These are phyloP conservation scores for Leptopilina drosophilae DNA, from an alignment of 2,888 invertebrate genomes.

Conservation along the genomic window DNA sequence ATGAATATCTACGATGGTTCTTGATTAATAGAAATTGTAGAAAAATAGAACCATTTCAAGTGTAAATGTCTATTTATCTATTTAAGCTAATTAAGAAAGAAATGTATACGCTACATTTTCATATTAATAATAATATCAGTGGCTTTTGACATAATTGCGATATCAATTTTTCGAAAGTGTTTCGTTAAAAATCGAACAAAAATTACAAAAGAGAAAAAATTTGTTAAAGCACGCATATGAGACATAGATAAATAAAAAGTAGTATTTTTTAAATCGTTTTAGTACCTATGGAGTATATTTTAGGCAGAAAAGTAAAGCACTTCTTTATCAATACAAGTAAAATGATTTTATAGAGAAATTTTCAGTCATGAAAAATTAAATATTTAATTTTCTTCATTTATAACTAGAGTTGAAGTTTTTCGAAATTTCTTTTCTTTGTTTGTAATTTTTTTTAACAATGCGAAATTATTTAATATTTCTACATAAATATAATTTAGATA, in stretches of 20 bases:
- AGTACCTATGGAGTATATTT: constrained; percentile 32
- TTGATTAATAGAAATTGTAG: constrained; percentile 21
- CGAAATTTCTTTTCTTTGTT: too few species aligned
- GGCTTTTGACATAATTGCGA: constrained; percentile 28
- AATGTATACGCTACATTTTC: constrained; percentile 38
- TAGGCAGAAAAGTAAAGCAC: constrained; percentile 20
- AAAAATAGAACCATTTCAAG: constrained; percentile 31
- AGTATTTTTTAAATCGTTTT: constrained; percentile 36
- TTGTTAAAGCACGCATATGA: constrained; percentile 1
- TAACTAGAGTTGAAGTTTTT: too few species aligned
- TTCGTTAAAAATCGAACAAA: constrained; percentile 5
- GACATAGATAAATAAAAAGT: constrained; percentile 8
- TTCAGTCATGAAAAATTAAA: too few species aligned
- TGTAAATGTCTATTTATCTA: constrained; percentile 40
- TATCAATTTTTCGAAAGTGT: constrained; percentile 8
- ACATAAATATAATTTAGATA: too few species aligned
- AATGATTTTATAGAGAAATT: background rate
- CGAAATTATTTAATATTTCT: too few species aligned
- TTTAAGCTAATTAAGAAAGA: constrained; percentile 21
- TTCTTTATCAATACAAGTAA: constrained; percentile 6
- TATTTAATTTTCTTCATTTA: too few species aligned
- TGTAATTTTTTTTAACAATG: background rate
- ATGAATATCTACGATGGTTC: constrained; percentile 6
- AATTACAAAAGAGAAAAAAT: background rate
- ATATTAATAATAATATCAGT: constrained; percentile 24